phyloP scores from a whole-genome alignment of 1,140 invertebrate species.

The Drosophila equinoxialis region DNA sequence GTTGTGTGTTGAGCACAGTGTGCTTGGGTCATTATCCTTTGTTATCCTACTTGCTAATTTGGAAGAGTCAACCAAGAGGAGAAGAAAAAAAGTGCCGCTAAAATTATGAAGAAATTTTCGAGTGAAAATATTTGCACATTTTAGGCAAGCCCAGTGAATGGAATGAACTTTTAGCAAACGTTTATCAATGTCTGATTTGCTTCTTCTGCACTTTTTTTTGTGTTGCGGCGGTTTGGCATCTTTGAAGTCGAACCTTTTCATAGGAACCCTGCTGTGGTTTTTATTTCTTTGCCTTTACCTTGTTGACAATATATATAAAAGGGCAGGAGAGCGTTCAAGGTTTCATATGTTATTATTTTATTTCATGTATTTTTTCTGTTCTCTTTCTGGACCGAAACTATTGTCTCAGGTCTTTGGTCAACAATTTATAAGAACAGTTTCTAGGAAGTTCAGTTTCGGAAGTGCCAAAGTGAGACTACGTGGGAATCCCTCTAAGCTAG shows the following conservation, averaged over 20 bases:
- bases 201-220: constrained; percentile 8
- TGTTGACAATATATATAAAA: constrained; percentile 45
- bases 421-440: constrained; percentile 22
- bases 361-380: constrained; percentile 22
- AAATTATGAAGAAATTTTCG: constrained; percentile 77
- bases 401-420: constrained; percentile 13
- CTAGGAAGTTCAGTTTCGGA: constrained; percentile 39
- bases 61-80: constrained; percentile 24
- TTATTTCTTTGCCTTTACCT: constrained; percentile 29
- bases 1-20: constrained; percentile 17
- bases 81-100: constrained; percentile 63
- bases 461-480: constrained; percentile 47
- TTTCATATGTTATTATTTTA: constrained; percentile 28
- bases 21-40: constrained; percentile 68
- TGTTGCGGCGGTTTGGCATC: constrained; percentile 31
- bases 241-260: constrained; percentile 65
- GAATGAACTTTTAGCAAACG: constrained; percentile 32
- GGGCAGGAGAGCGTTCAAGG: constrained; percentile 42
- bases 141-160: constrained; percentile 40
- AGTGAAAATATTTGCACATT: constrained; percentile 72
- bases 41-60: constrained; percentile 49
- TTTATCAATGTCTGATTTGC: constrained; percentile 7
- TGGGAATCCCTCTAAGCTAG: constrained; percentile 47
- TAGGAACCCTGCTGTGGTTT: constrained; percentile 50
- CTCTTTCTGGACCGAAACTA: constrained; percentile 16